Evolutionary conservation across 2,888 invertebrate genomes (phyloP).

Genomic region (Biston stratarius): DNA sequence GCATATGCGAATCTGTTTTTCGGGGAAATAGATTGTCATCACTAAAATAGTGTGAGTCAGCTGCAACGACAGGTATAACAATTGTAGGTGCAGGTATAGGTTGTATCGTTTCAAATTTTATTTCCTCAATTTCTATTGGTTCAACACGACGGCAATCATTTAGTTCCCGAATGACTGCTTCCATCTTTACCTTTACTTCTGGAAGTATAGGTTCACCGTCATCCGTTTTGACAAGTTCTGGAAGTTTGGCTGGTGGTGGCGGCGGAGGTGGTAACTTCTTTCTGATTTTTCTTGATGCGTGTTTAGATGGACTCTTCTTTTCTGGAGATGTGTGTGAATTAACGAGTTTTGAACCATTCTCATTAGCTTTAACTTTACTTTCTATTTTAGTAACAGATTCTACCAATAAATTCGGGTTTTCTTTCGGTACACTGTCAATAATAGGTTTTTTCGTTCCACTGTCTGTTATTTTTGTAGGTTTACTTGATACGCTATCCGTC

Average conservation of each 20-base stretch:
- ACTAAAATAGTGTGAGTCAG: conserved; percentile 74
- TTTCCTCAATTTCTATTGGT: conserved; percentile 64
- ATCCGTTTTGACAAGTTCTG: conserved; percentile 47
- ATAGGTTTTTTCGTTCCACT: conserved; percentile 25
- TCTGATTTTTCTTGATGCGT: conserved; percentile 70
- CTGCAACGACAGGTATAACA: conserved; percentile 78
- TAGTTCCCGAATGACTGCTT: conserved; percentile 87
- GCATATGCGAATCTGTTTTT: conserved; percentile 58
- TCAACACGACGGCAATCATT: conserved; percentile 75
- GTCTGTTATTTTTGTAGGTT: conserved; percentile 18
- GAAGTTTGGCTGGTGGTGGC: conserved; percentile 63
- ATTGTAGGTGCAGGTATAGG: conserved; percentile 71
- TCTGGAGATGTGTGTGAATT: conserved; percentile 48
- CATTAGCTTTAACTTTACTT: conserved; percentile 25
- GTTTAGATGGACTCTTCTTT: conserved; percentile 65
- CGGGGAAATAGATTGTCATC: conserved; percentile 67
- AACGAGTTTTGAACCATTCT: conserved; percentile 30
- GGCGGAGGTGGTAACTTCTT: conserved; percentile 81
- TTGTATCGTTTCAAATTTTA: conserved; percentile 62
- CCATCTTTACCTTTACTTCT: conserved; percentile 87
- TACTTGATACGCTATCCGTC: conserved; percentile 30
- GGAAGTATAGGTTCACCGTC: conserved; percentile 76
- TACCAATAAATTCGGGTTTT: conserved; percentile 37
- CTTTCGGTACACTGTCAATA: conserved; percentile 34
- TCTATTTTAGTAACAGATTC: conserved; percentile 33